Evolutionary conservation across 2,888 invertebrate genomes (phyloP).

Genomic region (Ormyrus rosae): DNA sequence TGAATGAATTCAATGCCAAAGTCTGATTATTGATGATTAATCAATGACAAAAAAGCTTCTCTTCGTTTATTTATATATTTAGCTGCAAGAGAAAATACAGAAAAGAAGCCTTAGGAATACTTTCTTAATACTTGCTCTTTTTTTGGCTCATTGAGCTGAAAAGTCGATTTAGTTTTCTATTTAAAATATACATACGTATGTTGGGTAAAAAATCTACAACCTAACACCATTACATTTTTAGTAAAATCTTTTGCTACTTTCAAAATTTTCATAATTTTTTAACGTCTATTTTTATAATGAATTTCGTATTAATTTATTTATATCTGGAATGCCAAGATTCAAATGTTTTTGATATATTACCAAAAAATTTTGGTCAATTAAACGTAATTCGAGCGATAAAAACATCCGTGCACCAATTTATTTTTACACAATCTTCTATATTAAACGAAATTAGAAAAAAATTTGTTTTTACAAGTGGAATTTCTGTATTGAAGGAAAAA

Average conservation of each 20-base stretch:
- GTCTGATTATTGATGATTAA: not conserved
- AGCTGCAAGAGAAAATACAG: too few species aligned
- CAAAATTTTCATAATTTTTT: too few species aligned
- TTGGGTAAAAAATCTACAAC: too few species aligned
- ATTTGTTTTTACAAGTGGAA: not conserved
- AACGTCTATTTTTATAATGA: not conserved
- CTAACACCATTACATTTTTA: too few species aligned
- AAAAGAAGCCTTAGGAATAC: too few species aligned
- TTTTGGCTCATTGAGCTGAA: too few species aligned
- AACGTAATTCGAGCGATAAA: not conserved
- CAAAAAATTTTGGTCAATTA: not conserved
- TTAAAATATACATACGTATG: too few species aligned
- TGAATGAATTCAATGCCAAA: not conserved
- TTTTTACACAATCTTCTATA: not conserved
- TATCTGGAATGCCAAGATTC: constrained; percentile 22
- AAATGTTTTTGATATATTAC: constrained; percentile 20
- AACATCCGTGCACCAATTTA: too few species aligned
- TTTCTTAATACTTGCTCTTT: too few species aligned
- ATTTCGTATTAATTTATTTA: constrained; percentile 11
- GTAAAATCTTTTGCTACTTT: too few species aligned
- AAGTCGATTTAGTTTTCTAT: too few species aligned
- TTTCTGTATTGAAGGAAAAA: not conserved
- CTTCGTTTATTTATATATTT: too few species aligned
- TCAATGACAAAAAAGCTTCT: not conserved
- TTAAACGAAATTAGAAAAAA: not conserved